phyloP scores from a whole-genome alignment of 2,113 vertebrate genomes.

The Passerina amoena region DNA sequence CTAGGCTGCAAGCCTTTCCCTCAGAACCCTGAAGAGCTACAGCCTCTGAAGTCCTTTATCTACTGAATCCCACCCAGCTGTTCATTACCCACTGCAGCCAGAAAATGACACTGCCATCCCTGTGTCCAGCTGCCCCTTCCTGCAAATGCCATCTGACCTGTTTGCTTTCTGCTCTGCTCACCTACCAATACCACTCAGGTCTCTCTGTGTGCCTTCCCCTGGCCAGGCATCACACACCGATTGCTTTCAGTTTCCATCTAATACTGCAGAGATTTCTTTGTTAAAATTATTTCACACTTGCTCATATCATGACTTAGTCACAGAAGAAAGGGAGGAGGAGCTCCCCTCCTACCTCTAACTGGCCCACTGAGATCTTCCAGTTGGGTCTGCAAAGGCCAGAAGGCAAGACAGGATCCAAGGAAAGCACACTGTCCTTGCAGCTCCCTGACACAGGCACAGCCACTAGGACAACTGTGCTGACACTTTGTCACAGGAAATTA shows the following conservation, averaged over 20 bases:
- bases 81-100: background rate
- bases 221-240: background rate
- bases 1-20: background rate
- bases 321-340: background rate
- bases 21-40: background rate
- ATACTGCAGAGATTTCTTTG: background rate
- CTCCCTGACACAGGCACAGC: background rate
- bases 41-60: background rate
- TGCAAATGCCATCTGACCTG: background rate
- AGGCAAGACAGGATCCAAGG: background rate
- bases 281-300: background rate
- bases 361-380: background rate
- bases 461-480: fast-evolving
- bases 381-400: background rate
- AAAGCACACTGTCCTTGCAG: background rate
- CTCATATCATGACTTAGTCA: background rate
- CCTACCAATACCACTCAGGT: background rate
- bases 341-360: background rate
- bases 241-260: background rate
- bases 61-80: background rate
- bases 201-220: background rate
- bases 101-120: fast-evolving
- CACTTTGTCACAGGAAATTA: background rate
- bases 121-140: background rate
- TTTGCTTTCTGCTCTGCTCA: background rate